These are phyloP conservation scores for Drosophila eugracilis DNA, from an alignment of 1,140 invertebrate genomes.

Conservation along the genomic window DNA sequence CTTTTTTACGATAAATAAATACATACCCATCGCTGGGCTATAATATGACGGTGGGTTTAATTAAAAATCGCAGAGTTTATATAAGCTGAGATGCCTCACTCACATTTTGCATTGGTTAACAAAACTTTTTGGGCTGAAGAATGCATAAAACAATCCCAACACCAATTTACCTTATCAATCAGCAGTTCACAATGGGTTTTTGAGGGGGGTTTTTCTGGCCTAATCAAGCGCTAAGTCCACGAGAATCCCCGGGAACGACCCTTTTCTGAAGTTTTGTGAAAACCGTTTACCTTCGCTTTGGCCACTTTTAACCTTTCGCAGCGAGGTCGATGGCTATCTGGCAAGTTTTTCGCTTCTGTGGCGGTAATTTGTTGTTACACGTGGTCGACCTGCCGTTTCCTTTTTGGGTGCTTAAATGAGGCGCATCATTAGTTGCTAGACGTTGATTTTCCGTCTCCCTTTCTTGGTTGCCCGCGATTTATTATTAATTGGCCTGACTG, in stretches of 20 bases:
- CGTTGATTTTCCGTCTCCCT: constrained; percentile 47
- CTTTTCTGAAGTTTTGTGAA: constrained; percentile 55
- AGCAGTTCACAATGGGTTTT: constrained; percentile 20
- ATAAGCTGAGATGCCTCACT: constrained; percentile 10
- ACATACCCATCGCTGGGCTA: background rate
- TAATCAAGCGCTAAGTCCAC: constrained; percentile 70
- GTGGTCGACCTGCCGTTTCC: constrained; percentile 41
- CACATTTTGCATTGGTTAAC: constrained; percentile 39
- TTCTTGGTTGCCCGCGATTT: constrained; percentile 53
- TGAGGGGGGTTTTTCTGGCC: constrained; percentile 34
- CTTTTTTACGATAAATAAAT: background rate
- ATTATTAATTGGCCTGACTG: constrained; percentile 72
- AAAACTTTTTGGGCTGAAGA: constrained; percentile 30
- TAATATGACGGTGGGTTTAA: constrained; percentile 16
- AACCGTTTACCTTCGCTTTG: constrained; percentile 53
- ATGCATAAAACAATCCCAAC: constrained; percentile 33
- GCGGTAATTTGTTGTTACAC: constrained; percentile 78
- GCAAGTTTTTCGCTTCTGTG: constrained; percentile 62
- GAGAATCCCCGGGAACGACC: constrained; percentile 36
- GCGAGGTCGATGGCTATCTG: constrained; percentile 34
- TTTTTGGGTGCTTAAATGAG: constrained; percentile 55
- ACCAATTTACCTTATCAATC: constrained; percentile 74
- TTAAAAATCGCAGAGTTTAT: constrained; percentile 29
- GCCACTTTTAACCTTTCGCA: constrained; percentile 52
- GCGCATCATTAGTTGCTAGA: constrained; percentile 70